phyloP scores from a whole-genome alignment of 2,888 invertebrate species.

The Gandaritis pyraliata region DNA sequence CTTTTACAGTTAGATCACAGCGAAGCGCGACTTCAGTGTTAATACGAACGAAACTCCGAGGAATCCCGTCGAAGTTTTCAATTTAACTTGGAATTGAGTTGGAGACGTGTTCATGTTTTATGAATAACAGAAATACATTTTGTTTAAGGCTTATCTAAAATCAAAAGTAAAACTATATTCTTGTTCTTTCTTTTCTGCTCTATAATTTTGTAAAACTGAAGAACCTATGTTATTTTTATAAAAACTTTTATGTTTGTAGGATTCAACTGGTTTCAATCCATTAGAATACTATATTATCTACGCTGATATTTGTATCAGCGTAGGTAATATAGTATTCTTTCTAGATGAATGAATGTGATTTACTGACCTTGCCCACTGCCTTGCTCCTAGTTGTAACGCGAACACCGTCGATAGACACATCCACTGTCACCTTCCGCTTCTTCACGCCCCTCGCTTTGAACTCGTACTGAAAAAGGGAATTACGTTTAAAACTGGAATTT shows the following conservation, averaged over 20 bases:
- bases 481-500: background rate
- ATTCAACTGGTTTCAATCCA: too few species aligned
- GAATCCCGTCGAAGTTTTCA: constrained; percentile 53
- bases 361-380: constrained; percentile 56
- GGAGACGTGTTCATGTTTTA: constrained; percentile 46
- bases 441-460: constrained; percentile 99
- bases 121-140: constrained; percentile 30
- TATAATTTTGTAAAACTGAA: too few species aligned
- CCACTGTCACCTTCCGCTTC: constrained; percentile 98
- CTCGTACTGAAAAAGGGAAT: constrained; percentile 90
- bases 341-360: too few species aligned
- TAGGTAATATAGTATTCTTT: too few species aligned
- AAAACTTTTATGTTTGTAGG: too few species aligned
- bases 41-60: constrained; percentile 47
- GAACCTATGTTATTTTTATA: too few species aligned
- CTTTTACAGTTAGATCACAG: constrained; percentile 4
- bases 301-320: too few species aligned
- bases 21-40: constrained; percentile 26
- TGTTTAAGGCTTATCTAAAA: background rate
- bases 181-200: too few species aligned
- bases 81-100: constrained; percentile 55
- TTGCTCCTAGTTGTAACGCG: constrained; percentile 90
- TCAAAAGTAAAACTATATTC: too few species aligned
- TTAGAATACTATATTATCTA: too few species aligned
- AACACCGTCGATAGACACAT: constrained; percentile 97